A percentile compares a stretch with the other conserved stretches of the same genome.
Conservation (phyloP, 2,113 vertebrate genomes). For the Sylvietta virens region DNA sequence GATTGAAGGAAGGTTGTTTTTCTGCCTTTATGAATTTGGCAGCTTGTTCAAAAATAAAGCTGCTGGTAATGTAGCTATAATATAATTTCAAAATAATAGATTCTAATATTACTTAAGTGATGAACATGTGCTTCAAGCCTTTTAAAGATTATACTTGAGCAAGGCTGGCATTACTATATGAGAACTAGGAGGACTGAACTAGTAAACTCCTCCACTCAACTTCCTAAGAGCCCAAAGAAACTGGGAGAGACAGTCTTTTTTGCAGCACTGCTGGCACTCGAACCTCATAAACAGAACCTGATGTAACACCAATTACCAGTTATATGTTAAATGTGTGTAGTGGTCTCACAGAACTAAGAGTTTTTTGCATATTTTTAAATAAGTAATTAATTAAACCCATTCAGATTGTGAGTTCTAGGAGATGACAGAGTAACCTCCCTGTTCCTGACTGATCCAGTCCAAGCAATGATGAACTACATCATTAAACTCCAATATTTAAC, state of each 20-base stretch:
- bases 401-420: background rate
- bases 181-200: background rate
- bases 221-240: background rate
- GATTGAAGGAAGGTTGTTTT: background rate
- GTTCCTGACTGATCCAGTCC: background rate
- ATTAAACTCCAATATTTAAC: background rate
- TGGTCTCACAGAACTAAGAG: background rate
- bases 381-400: background rate
- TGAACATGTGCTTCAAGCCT: background rate
- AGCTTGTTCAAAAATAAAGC: background rate
- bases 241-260: background rate
- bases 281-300: background rate
- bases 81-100: slow-evolving; percentile 7
- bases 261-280: background rate
- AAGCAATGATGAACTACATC: background rate
- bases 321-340: background rate
- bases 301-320: accelerated
- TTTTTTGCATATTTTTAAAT: background rate
- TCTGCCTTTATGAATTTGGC: background rate
- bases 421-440: background rate
- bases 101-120: background rate
- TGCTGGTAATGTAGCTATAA: background rate
- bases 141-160: background rate
- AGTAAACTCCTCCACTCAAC: background rate
- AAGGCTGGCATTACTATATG: background rate